phyloP scores from a whole-genome alignment of 2,113 vertebrate genomes.

The Leucoraja erinaceus region DNA sequence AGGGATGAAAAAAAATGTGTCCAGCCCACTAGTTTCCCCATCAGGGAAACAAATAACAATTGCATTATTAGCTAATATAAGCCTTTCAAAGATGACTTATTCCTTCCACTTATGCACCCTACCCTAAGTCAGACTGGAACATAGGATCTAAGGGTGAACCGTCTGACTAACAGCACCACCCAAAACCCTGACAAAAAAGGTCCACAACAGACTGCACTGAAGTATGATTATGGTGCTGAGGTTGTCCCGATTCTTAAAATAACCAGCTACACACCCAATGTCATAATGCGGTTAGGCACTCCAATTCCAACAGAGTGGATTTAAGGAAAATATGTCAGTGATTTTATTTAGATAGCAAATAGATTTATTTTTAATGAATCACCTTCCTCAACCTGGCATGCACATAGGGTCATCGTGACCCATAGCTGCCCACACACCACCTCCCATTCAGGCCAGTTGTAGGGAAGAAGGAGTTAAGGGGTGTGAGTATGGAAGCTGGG shows the following conservation, averaged over 20 bases:
- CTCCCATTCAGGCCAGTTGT: too few relatives aligned
- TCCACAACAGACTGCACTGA: neutral
- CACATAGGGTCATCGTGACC: too few relatives aligned
- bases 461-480: too few relatives aligned
- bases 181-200: neutral
- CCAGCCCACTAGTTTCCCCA: too few relatives aligned
- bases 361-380: neutral
- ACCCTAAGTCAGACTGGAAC: neutral
- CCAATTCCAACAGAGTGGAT: neutral
- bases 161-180: neutral
- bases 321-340: neutral
- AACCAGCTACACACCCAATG: slow-evolving; percentile 6
- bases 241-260: slow-evolving; percentile 19
- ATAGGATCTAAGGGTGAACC: neutral
- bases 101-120: neutral
- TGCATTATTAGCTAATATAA: neutral
- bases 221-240: slow-evolving; percentile 12
- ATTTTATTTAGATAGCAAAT: neutral
- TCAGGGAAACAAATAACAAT: neutral
- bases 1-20: neutral
- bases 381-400: too few relatives aligned
- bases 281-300: neutral
- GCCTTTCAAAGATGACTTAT: neutral
- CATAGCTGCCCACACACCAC: too few relatives aligned
- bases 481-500: too few relatives aligned